Conservation (phyloP, 2,888 invertebrate species). For the Thera obeliscata region DNA sequence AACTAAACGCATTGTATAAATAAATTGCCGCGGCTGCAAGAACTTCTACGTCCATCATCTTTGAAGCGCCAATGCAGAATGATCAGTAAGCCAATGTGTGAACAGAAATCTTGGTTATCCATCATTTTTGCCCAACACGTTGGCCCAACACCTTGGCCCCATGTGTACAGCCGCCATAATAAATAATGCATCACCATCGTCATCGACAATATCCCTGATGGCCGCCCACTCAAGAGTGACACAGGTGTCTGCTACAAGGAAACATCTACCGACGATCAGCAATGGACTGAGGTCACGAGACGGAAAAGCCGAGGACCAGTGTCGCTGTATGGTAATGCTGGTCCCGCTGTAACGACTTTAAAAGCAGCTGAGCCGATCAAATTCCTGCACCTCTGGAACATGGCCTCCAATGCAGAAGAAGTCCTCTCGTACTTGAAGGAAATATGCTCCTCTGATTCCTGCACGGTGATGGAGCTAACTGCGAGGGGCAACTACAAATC, state of each 20-base stretch:
- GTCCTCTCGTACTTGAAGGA: constrained; percentile 28
- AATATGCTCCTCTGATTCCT: constrained; percentile 27
- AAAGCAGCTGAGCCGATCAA: constrained; percentile 33
- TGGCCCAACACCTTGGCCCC: no score
- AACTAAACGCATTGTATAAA: no score
- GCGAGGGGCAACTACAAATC: constrained; percentile 36
- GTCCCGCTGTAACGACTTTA: constrained; percentile 4
- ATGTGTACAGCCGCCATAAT: no score
- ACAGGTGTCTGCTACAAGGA: no score
- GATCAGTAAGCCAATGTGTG: no score
- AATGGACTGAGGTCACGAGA: constrained; percentile 13
- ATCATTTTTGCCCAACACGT: no score
- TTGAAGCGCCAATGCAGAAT: no score
- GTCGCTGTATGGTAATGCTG: constrained; percentile 22
- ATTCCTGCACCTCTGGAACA: constrained; percentile 43
- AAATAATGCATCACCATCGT: no score
- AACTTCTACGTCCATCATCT: no score
- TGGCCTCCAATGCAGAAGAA: constrained; percentile 38
- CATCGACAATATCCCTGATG: background rate
- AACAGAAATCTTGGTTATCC: no score
- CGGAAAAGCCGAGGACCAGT: constrained; percentile 6
- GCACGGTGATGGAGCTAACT: constrained; percentile 37
- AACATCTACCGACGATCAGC: background rate
- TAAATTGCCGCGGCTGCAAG: no score
- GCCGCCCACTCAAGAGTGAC: background rate